phyloP scores from a whole-genome alignment of 2,113 vertebrate genomes.

The Heterotis niloticus region DNA sequence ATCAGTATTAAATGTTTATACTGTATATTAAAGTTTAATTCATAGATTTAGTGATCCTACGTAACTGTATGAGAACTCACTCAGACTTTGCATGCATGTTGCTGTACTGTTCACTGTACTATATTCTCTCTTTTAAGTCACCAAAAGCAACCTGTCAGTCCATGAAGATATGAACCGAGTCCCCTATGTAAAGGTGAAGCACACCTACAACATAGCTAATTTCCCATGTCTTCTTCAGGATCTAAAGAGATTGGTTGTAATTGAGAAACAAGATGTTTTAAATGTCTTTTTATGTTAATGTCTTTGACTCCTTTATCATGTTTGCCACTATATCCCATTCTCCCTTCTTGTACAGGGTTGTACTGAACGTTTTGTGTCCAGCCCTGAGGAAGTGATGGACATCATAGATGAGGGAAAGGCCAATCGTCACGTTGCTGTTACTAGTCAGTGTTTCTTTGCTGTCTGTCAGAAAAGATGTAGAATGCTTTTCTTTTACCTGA shows the following conservation, averaged over 20 bases:
- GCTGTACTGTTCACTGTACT: not conserved
- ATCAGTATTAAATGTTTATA: not conserved
- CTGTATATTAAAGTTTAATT: no score
- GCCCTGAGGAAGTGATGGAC: constrained; percentile 85
- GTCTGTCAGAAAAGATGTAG: not conserved
- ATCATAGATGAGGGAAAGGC: constrained; percentile 84
- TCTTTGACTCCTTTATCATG: not conserved
- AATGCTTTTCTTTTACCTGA: not conserved
- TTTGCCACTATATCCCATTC: not conserved
- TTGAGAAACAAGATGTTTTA: not conserved
- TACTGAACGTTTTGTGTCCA: constrained; percentile 86
- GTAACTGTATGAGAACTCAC: no score
- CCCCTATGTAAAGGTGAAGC: constrained; percentile 80
- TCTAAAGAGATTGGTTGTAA: not conserved
- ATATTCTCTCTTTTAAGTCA: constrained; percentile 61
- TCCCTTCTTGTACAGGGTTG: constrained; percentile 66
- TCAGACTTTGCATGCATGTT: no score
- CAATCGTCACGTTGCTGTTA: constrained; percentile 85
- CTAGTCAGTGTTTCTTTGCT: constrained; percentile 66
- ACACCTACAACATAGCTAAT: not conserved
- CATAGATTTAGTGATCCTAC: no score
- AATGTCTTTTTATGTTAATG: not conserved
- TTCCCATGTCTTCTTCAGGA: not conserved
- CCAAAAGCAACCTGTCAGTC: constrained; percentile 84
- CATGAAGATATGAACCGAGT: constrained; percentile 88